phyloP scores from a whole-genome alignment of 2,113 vertebrate species.

The Nothobranchius furzeri region DNA sequence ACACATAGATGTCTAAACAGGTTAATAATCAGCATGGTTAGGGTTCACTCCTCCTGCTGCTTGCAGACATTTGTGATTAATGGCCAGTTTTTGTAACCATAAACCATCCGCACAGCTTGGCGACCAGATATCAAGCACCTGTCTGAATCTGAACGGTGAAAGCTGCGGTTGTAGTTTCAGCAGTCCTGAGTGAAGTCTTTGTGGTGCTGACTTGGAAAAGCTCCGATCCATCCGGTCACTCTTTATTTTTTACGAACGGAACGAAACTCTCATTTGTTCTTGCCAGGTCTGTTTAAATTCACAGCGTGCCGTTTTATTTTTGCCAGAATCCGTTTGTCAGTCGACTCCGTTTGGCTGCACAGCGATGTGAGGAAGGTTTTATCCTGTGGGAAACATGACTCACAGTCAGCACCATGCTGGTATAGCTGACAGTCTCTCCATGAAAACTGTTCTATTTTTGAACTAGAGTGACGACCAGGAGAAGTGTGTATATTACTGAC shows the following conservation, averaged over 20 bases:
- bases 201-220: background rate
- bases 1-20: background rate
- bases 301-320: constrained; percentile 10
- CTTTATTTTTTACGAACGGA: constrained; percentile 24
- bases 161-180: background rate
- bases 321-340: constrained; percentile 32
- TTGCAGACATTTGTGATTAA: constrained; percentile 18
- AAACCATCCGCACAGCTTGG: constrained; percentile 15
- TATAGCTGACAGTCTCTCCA: constrained; percentile 56
- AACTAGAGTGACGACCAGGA: constrained; percentile 35
- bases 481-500: constrained; percentile 34
- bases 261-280: background rate
- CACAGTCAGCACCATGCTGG: constrained; percentile 55
- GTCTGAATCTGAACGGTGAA: constrained; percentile 8
- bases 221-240: no score
- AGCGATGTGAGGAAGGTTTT: constrained; percentile 40
- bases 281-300: constrained; percentile 17
- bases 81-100: background rate
- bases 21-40: background rate
- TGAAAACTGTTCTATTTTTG: constrained; percentile 63
- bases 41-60: background rate
- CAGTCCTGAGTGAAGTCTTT: background rate
- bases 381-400: constrained; percentile 64
- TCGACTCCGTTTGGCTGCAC: constrained; percentile 31
- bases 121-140: background rate